These are phyloP conservation scores for Cataglyphis albicans DNA, from an alignment of 2,888 invertebrate genomes.

Conservation along the genomic window DNA sequence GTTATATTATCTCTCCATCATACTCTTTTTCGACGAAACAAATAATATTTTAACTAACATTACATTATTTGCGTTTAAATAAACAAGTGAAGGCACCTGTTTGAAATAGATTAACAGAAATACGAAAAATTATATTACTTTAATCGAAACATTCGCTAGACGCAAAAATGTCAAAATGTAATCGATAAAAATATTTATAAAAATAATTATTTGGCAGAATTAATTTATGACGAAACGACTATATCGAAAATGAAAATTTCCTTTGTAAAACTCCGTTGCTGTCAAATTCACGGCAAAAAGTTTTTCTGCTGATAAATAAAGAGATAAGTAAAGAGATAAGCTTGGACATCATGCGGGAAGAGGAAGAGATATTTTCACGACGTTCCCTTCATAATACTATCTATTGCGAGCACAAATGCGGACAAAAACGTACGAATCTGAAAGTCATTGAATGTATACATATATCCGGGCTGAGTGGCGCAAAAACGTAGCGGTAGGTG, in stretches of 20 bases:
- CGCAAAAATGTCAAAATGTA: not conserved
- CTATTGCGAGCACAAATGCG: slow-evolving; percentile 50
- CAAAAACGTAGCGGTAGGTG: slow-evolving; percentile 49
- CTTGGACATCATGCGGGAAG: slow-evolving; percentile 20
- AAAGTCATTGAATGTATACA: slow-evolving; percentile 57
- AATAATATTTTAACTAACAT: not conserved
- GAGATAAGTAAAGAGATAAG: slow-evolving; percentile 44
- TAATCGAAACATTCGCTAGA: not conserved
- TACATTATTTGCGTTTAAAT: not conserved
- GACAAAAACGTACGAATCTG: slow-evolving; percentile 58
- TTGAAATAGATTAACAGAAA: not conserved
- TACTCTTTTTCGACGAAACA: not conserved
- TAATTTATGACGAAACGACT: slow-evolving; percentile 8
- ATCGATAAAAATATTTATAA: not conserved
- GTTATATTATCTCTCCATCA: not conserved
- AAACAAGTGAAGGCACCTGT: not conserved
- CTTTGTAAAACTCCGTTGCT: slow-evolving; percentile 6
- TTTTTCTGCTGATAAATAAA: slow-evolving; percentile 37
- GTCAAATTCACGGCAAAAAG: slow-evolving; percentile 25
- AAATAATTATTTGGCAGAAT: not conserved
- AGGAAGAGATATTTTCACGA: slow-evolving; percentile 1
- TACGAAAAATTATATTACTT: not conserved
- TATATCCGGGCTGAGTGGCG: slow-evolving; percentile 30
- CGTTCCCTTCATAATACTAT: slow-evolving; percentile 36
- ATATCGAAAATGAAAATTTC: not conserved